phyloP scores from a whole-genome alignment of 2,797 vertebrate species.

The Typhlichthys subterraneus region DNA sequence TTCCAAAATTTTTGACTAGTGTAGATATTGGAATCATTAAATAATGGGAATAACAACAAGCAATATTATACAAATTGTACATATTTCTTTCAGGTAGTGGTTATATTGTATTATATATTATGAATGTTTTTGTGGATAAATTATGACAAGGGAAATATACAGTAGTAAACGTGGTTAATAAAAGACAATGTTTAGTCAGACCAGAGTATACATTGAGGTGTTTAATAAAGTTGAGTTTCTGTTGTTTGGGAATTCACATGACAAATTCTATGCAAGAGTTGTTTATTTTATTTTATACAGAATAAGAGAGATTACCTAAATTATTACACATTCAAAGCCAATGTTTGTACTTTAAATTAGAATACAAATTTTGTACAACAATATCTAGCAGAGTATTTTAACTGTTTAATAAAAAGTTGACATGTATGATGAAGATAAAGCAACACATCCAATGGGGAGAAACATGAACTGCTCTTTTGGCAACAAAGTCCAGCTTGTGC shows the following conservation, averaged over 20 bases:
- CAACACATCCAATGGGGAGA: conserved; percentile 96
- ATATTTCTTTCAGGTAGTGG: too few relatives aligned
- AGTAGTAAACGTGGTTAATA: conserved; percentile 3
- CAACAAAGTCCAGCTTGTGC: conserved; percentile 99
- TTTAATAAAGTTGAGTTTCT: conserved; percentile 84
- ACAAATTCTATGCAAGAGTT: conserved; percentile 81
- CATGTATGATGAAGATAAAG: conserved; percentile 98
- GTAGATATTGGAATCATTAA: too few relatives aligned
- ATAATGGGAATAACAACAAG: too few relatives aligned
- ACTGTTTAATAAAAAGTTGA: conserved; percentile 99
- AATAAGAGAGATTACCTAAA: conserved; percentile 85
- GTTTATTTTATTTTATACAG: conserved; percentile 81
- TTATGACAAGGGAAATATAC: too few relatives aligned
- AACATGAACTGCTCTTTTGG: conserved; percentile 93
- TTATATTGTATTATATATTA: too few relatives aligned
- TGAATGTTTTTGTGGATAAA: too few relatives aligned
- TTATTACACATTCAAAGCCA: conserved; percentile 96
- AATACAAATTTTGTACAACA: conserved; percentile 99
- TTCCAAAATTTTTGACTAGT: too few relatives aligned
- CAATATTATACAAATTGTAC: too few relatives aligned
- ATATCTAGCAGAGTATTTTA: conserved; percentile 98
- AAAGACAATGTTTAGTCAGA: conserved; percentile 14
- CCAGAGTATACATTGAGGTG: conserved; percentile 80
- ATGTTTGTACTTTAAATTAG: conserved; percentile 97
- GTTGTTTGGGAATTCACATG: conserved; percentile 82